Percentiles rank a stretch among this genome's conserved stretches.
phyloP scores from a whole-genome alignment of 2,888 invertebrate species.

The Stictocephala bisonia region DNA sequence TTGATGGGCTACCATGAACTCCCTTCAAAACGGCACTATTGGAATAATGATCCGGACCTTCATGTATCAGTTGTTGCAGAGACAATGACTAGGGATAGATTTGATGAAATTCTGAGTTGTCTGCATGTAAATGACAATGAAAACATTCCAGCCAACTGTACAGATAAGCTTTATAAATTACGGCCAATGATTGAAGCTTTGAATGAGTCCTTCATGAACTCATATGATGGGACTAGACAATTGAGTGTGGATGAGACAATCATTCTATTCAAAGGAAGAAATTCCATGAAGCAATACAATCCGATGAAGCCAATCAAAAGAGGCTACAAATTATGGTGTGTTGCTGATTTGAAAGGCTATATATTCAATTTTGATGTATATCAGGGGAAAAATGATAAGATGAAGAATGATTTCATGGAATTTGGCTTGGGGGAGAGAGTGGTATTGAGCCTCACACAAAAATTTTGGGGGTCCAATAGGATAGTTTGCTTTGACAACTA shows the following conservation, averaged over 20 bases:
- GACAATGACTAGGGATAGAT: not conserved
- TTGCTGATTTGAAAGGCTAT: constrained; percentile 12
- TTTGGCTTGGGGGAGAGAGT: constrained; percentile 10
- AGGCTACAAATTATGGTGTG: constrained; percentile 28
- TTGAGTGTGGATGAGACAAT: constrained; percentile 9
- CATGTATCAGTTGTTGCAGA: not conserved
- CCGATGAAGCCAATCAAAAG: constrained; percentile 22
- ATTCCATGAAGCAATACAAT: constrained; percentile 15
- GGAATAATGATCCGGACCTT: not conserved
- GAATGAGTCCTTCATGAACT: constrained; percentile 3
- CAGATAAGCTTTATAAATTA: constrained; percentile 16
- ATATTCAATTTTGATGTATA: constrained; percentile 20
- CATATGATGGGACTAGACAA: constrained; percentile 13
- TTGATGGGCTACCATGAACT: constrained; percentile 18
- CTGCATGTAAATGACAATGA: constrained; percentile 19
- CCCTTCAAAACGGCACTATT: not conserved
- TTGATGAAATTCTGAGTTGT: constrained; percentile 16
- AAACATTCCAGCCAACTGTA: not conserved
- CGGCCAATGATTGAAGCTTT: not conserved
- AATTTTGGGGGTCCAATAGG: not conserved
- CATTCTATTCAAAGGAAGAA: constrained; percentile 12
- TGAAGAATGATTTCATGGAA: constrained; percentile 8
- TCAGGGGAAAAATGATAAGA: constrained; percentile 6
- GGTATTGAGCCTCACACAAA: constrained; percentile 14
- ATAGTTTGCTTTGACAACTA: constrained; percentile 6